Evolutionary conservation across 1,140 invertebrate species (phyloP), one percentile per base, ranked within the genome.

Genomic region (Zaprionus davidi): DNA sequence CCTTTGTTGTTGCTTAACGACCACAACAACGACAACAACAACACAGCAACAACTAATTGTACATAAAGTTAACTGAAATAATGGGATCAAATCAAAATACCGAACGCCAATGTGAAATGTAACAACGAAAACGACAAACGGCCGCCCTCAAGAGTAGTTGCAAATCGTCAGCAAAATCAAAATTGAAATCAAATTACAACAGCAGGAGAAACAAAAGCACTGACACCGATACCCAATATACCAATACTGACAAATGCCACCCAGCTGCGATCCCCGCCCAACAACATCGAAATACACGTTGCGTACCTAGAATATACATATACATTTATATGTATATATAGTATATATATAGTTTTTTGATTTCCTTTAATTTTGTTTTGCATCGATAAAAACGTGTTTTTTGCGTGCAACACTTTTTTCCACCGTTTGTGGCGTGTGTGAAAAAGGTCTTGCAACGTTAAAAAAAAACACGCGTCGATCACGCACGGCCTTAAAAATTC

Each of bases 401-500:
- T 85, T 86, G 82, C 82, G 75, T 84, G 82, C 82, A 85, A 76
- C 34, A 77, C 75, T 71, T 78, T 85, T 84, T 85, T 73, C 66
- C 70, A 66, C 62, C 70, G 72, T 71, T 59, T 63, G 22, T 28
- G 51, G 58, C 53, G 72, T 62, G 72, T 71, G 74, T 72, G 67
- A 67, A 71, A 78, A 75, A 85, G 74, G 81, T 75, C 49, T 81
- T 85, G 82, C 82, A 81, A 71, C 82, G 71, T 84, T 71, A 9
- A 46, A 60, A 77, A 53, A 79, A 81, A 57, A 69, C 67, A 75
- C 82, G 85, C 78, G 74, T 85, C 70, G 78, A 84, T 57, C 41
- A 68, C 78, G 63, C 51, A 87, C 78, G 81, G 83, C 83, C 83
- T 81, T 69, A 82, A 87, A 91, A 87, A 92, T 92, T 92, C 90